phyloP scores from a whole-genome alignment of 2,797 vertebrate genomes.

The Lindbergichthys nudifrons region DNA sequence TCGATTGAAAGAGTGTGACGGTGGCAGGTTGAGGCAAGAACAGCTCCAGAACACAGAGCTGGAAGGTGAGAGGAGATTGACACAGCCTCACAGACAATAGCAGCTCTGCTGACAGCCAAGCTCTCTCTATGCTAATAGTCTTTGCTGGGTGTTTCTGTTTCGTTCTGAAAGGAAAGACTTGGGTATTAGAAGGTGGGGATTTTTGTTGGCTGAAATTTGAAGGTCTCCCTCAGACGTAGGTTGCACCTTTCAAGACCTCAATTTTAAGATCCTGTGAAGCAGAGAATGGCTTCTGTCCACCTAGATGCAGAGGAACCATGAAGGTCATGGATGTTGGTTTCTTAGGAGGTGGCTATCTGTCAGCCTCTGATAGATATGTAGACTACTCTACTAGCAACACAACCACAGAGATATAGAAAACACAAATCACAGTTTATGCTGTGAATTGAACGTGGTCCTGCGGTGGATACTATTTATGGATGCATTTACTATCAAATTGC shows the following conservation, averaged over 20 bases:
- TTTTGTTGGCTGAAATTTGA: constrained; percentile 40
- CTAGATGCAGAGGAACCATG: constrained; percentile 51
- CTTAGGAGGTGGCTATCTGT: constrained; percentile 62
- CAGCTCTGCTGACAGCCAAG: constrained; percentile 48
- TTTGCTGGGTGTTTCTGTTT: constrained; percentile 2
- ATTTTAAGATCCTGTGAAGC: constrained; percentile 79
- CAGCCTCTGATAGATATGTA: constrained; percentile 65
- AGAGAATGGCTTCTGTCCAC: constrained; percentile 79
- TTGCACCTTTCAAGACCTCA: constrained; percentile 78
- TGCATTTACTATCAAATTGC: constrained; percentile 6
- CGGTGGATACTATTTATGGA: constrained; percentile 3
- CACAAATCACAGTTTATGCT: constrained; percentile 39
- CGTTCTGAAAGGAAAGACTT: constrained; percentile 31
- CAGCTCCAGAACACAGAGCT: constrained; percentile 51
- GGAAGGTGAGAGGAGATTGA: constrained; percentile 42
- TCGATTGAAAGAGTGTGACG: constrained; percentile 60
- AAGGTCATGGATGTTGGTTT: constrained; percentile 70
- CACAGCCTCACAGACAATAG: constrained; percentile 55
- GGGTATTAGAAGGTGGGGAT: constrained; percentile 26
- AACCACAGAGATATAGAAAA: constrained; percentile 25
- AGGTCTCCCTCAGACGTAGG: constrained; percentile 36
- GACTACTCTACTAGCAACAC: constrained; percentile 32
- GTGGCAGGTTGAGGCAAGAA: constrained; percentile 34
- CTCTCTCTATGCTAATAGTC: constrained; percentile 64
- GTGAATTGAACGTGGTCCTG: constrained; percentile 26